A percentile compares a stretch with the other conserved stretches of the same genome.
phyloP scores from a whole-genome alignment of 1,140 invertebrate genomes.

The Cotesia vestalis region DNA sequence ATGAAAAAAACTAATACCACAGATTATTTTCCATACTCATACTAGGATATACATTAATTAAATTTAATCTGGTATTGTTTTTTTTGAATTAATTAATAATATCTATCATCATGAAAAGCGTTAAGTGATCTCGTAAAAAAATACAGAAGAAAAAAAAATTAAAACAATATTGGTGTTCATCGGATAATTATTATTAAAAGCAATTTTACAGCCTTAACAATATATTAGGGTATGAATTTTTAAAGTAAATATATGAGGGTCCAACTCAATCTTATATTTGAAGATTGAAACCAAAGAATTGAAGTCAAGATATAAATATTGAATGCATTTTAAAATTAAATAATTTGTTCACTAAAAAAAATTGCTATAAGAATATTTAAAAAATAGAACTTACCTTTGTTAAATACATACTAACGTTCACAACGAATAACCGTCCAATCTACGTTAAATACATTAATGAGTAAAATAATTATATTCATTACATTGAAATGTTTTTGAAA shows the following conservation, averaged over 20 bases:
- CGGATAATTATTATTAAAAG: too few relatives aligned
- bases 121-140: neutral
- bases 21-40: constrained; percentile 50
- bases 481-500: neutral
- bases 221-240: neutral
- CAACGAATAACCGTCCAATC: constrained; percentile 8
- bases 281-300: constrained; percentile 11
- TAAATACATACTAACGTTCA: neutral
- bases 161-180: too few relatives aligned
- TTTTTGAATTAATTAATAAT: neutral
- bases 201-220: too few relatives aligned
- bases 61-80: neutral
- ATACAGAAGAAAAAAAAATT: constrained; percentile 1
- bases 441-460: neutral
- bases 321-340: neutral
- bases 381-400: neutral
- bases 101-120: too few relatives aligned
- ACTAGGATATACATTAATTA: constrained; percentile 43
- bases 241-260: neutral
- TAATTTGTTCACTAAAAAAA: constrained; percentile 3
- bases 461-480: neutral
- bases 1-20: constrained; percentile 57
- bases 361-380: neutral
- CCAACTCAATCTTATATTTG: neutral
- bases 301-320: neutral